Conservation (phyloP, 2,888 invertebrate genomes). For the Augiades crinisus region DNA sequence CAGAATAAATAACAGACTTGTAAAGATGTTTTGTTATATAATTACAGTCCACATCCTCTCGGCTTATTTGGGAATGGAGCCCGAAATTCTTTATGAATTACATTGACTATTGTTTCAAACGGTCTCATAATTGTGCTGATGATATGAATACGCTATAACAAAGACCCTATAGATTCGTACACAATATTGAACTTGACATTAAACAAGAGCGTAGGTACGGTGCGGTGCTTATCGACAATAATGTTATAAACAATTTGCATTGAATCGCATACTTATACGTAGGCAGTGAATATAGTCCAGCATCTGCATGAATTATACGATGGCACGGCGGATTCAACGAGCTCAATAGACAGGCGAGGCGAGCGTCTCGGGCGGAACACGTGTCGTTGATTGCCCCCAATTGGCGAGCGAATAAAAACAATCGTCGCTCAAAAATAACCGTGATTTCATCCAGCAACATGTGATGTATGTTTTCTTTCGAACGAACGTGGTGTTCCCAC, state of each 20-base stretch:
- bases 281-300: background rate
- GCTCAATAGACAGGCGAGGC: slow-evolving; percentile 67
- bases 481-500: slow-evolving; percentile 61
- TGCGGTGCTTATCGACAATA: background rate
- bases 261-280: slow-evolving; percentile 16
- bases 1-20: too few species aligned
- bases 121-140: too few species aligned
- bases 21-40: too few species aligned
- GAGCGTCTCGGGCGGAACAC: slow-evolving; percentile 67
- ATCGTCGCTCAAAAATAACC: slow-evolving; percentile 80
- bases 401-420: slow-evolving; percentile 81
- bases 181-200: slow-evolving; percentile 5
- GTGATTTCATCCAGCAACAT: slow-evolving; percentile 79
- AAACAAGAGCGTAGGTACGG: background rate
- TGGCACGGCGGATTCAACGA: slow-evolving; percentile 53
- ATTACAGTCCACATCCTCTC: too few species aligned
- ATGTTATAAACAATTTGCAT: slow-evolving; percentile 23
- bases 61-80: too few species aligned
- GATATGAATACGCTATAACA: too few species aligned
- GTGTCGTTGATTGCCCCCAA: slow-evolving; percentile 80
- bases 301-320: slow-evolving; percentile 29
- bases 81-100: too few species aligned
- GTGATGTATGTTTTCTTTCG: slow-evolving; percentile 71
- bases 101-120: too few species aligned
- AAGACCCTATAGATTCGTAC: background rate